phyloP scores from a whole-genome alignment of 2,797 vertebrate genomes.

The Toxotes lorentzi region DNA sequence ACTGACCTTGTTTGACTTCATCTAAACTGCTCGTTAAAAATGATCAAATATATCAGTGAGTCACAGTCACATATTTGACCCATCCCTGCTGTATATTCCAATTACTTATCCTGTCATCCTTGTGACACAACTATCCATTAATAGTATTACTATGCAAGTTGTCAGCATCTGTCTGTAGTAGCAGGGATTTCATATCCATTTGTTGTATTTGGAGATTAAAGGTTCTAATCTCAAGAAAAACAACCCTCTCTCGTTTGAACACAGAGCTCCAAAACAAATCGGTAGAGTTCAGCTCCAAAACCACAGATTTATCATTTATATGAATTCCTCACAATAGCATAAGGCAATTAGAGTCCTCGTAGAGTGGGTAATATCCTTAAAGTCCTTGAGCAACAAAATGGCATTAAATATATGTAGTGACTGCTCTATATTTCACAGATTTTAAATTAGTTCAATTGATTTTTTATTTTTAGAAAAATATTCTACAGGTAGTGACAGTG shows the following conservation, averaged over 20 bases:
- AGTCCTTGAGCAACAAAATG: slow-evolving; percentile 3
- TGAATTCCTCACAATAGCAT: not conserved
- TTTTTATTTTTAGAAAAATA: not conserved
- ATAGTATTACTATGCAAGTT: slow-evolving; percentile 27
- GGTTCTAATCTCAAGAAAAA: slow-evolving; percentile 45
- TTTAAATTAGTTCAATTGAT: not conserved
- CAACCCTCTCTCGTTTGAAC: slow-evolving; percentile 28
- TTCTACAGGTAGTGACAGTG: not conserved
- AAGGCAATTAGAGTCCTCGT: not conserved
- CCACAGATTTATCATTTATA: slow-evolving; percentile 1
- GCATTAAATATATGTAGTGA: not conserved
- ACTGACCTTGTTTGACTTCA: slow-evolving; percentile 20
- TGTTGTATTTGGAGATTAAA: slow-evolving; percentile 57
- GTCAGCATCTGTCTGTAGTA: slow-evolving; percentile 24
- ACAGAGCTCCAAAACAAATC: slow-evolving; percentile 28
- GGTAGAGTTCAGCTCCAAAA: slow-evolving; percentile 22
- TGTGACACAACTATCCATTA: slow-evolving; percentile 11
- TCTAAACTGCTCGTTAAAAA: not conserved
- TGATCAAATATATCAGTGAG: slow-evolving; percentile 27
- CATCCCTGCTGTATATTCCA: slow-evolving; percentile 3
- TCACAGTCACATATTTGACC: not conserved
- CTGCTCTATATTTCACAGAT: not conserved
- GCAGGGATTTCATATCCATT: slow-evolving; percentile 51
- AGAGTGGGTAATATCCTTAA: not conserved
- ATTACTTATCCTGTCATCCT: slow-evolving; percentile 7